These are phyloP conservation scores for Tortrix viridana DNA, from an alignment of 2,888 invertebrate genomes.

Conservation along the genomic window DNA sequence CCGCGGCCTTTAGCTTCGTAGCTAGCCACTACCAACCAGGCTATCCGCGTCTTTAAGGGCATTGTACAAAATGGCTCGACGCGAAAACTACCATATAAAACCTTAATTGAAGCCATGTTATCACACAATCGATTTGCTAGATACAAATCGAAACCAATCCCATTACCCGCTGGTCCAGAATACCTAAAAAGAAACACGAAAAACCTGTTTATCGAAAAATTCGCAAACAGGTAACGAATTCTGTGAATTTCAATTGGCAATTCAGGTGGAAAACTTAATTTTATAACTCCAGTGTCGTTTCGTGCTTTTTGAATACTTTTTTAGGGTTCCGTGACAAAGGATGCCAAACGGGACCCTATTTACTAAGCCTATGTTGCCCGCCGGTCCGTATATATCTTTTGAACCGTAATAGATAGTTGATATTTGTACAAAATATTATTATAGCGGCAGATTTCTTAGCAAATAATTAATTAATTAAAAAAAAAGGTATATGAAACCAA, in stretches of 20 bases:
- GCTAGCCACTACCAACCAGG: too few relatives aligned
- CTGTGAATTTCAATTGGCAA: constrained; percentile 3
- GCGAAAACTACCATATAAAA: background rate
- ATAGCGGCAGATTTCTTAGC: too few relatives aligned
- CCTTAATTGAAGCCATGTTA: background rate
- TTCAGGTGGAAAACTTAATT: background rate
- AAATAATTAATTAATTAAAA: too few relatives aligned
- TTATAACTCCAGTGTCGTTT: background rate
- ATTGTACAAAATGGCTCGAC: background rate
- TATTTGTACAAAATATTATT: too few relatives aligned
- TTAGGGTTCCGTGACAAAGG: background rate
- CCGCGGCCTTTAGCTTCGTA: too few relatives aligned
- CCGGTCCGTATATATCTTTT: too few relatives aligned
- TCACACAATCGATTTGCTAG: constrained; percentile 1
- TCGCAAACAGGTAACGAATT: background rate
- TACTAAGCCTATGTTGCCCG: too few relatives aligned
- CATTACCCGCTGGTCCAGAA: background rate
- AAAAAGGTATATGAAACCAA: too few relatives aligned
- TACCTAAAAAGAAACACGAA: background rate
- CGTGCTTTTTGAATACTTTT: background rate
- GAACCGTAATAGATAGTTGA: too few relatives aligned
- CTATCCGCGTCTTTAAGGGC: background rate
- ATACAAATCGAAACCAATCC: background rate
- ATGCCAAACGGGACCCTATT: too few relatives aligned
- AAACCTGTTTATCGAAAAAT: constrained; percentile 1